A percentile compares a stretch with the other conserved stretches of the same genome.
Evolutionary conservation across 2,797 vertebrate genomes (phyloP).

Genomic region (Botia kubotai): DNA sequence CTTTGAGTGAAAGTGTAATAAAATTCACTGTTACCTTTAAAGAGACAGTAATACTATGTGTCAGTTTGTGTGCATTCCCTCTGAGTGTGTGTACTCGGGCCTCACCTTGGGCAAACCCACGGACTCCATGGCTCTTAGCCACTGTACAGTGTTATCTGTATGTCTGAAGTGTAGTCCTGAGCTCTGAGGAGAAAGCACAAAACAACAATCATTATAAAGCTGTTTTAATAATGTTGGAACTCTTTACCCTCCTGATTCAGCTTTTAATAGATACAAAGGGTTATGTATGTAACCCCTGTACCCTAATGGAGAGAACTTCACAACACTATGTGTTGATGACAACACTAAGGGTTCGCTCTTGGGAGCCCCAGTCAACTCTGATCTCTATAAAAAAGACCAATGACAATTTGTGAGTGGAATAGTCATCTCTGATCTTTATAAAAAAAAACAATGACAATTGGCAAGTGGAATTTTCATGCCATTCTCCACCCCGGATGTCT

Average conservation of each 20-base stretch:
- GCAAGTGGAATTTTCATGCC: too few species aligned
- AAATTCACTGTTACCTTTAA: not conserved
- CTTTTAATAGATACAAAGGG: not conserved
- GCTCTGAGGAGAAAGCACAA: slow-evolving; percentile 72
- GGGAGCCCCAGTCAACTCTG: too few species aligned
- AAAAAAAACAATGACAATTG: too few species aligned
- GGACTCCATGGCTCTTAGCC: slow-evolving; percentile 97
- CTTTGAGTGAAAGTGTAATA: not conserved
- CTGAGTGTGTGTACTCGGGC: not conserved
- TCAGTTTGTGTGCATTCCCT: not conserved
- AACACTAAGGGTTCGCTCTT: too few species aligned
- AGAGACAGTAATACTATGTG: slow-evolving; percentile 1
- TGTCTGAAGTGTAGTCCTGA: slow-evolving; percentile 96
- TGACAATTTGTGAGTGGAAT: too few species aligned
- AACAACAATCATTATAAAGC: slow-evolving; percentile 29
- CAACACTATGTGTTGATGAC: too few species aligned
- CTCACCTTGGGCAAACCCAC: slow-evolving; percentile 96
- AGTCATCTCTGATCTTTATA: too few species aligned
- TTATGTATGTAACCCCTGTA: too few species aligned
- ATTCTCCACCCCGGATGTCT: too few species aligned
- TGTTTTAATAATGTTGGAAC: not conserved
- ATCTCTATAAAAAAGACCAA: too few species aligned
- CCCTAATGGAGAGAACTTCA: too few species aligned
- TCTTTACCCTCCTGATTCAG: not conserved
- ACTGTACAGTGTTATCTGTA: slow-evolving; percentile 98